Percentiles rank a stretch among this genome's conserved stretches.
These are phyloP conservation scores for Idaea dimidiata DNA, from an alignment of 2,888 invertebrate genomes.

Conservation along the genomic window DNA sequence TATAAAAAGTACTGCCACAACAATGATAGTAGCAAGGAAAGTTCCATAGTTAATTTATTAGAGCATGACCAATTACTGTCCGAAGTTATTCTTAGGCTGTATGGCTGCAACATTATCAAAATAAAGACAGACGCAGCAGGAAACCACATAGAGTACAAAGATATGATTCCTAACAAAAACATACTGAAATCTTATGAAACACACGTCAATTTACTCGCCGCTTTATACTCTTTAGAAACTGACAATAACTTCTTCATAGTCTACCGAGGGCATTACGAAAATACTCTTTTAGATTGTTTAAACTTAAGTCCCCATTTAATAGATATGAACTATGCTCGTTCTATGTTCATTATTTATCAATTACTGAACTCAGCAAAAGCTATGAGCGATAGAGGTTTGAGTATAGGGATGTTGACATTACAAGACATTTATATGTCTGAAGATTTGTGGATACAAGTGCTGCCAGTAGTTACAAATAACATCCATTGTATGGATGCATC, in stretches of 20 bases:
- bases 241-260: slow-evolving; percentile 85
- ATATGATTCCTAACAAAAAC: slow-evolving; percentile 63
- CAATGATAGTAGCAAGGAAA: slow-evolving; percentile 68
- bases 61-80: slow-evolving; percentile 83
- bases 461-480: slow-evolving; percentile 83
- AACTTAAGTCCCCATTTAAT: slow-evolving; percentile 94
- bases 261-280: slow-evolving; percentile 87
- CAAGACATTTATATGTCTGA: slow-evolving; percentile 91
- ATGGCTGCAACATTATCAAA: slow-evolving; percentile 87
- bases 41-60: slow-evolving; percentile 77
- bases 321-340: slow-evolving; percentile 88
- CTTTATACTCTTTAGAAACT: slow-evolving; percentile 87
- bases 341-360: slow-evolving; percentile 93
- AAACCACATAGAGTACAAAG: slow-evolving; percentile 73
- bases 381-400: slow-evolving; percentile 88
- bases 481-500: slow-evolving; percentile 74
- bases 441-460: slow-evolving; percentile 88
- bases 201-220: slow-evolving; percentile 88
- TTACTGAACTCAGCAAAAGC: slow-evolving; percentile 88
- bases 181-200: slow-evolving; percentile 80
- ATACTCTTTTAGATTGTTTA: slow-evolving; percentile 90
- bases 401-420: slow-evolving; percentile 89
- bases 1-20: slow-evolving; percentile 86
- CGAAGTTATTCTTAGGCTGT: slow-evolving; percentile 86
- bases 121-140: slow-evolving; percentile 72